Evolutionary conservation across 2,113 vertebrate genomes (phyloP).

Genomic region (Platycercus adscitus): DNA sequence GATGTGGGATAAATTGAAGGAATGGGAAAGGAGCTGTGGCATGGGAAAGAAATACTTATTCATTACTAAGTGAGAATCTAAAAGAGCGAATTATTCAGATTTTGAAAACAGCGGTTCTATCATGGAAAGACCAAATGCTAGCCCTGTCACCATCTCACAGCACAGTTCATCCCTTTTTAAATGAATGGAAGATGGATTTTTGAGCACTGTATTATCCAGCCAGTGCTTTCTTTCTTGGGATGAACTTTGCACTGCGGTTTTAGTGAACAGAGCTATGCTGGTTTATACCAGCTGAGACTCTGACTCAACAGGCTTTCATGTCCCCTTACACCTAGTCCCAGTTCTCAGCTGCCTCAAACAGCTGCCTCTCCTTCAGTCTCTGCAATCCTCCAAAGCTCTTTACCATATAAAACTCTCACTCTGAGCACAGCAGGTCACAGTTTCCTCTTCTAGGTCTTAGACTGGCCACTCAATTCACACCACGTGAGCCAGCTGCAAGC

Average conservation of each 20-base stretch:
- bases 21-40: not conserved
- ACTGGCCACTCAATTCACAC: not conserved
- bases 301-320: not conserved
- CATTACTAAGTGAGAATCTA: constrained; percentile 10
- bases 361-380: constrained; percentile 1
- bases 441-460: not conserved
- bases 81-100: constrained; percentile 6
- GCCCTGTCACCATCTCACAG: not conserved
- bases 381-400: not conserved
- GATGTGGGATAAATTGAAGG: not conserved
- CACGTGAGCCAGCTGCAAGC: not conserved
- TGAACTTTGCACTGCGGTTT: not conserved
- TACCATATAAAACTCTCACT: constrained; percentile 5
- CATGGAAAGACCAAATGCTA: not conserved
- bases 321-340: not conserved
- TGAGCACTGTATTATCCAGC: not conserved
- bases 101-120: not conserved
- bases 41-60: constrained; percentile 51
- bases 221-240: not conserved
- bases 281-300: not conserved
- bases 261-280: not conserved
- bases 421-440: not conserved
- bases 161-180: not conserved
- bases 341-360: not conserved
- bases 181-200: constrained; percentile 8